phyloP scores from a whole-genome alignment of 1,140 invertebrate species.

The Aporrectodea caliginosa region DNA sequence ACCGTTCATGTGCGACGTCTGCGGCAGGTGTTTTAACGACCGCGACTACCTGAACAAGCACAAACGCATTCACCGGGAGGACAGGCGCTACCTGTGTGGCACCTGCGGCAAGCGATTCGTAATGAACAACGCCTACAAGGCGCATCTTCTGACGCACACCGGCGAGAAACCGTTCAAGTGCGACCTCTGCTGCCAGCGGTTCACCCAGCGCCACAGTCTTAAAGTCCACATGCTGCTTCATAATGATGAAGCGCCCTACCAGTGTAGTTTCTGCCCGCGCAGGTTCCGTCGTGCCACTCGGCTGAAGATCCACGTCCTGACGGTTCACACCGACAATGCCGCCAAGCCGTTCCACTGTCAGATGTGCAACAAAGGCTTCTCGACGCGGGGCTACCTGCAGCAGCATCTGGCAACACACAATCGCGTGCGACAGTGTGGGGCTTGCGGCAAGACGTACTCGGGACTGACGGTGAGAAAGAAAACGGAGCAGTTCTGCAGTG shows the following conservation, averaged over 20 bases:
- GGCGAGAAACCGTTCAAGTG: background rate
- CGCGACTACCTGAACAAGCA: conserved; percentile 96
- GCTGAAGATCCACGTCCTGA: background rate
- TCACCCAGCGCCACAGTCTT: background rate
- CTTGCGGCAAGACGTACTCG: too few species aligned
- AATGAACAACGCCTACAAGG: background rate
- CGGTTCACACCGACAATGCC: background rate
- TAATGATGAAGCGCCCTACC: background rate
- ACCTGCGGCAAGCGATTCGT: conserved; percentile 61
- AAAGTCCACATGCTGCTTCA: background rate
- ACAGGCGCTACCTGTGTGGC: conserved; percentile 51
- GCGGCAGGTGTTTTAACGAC: conserved; percentile 95
- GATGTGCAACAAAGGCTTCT: background rate
- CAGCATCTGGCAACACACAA: background rate
- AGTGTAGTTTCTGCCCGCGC: background rate
- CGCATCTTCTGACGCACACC: background rate
- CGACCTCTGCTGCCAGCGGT: background rate
- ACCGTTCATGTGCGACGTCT: conserved; percentile 95
- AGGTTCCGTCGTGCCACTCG: background rate
- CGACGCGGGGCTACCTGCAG: background rate
- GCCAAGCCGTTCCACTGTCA: background rate
- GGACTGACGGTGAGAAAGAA: too few species aligned
- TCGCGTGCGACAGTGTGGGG: too few species aligned
- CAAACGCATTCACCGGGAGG: conserved; percentile 72
- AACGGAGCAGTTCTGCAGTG: too few species aligned